Conservation (phyloP, 2,797 vertebrate species). For the Pempheris klunzingeri region DNA sequence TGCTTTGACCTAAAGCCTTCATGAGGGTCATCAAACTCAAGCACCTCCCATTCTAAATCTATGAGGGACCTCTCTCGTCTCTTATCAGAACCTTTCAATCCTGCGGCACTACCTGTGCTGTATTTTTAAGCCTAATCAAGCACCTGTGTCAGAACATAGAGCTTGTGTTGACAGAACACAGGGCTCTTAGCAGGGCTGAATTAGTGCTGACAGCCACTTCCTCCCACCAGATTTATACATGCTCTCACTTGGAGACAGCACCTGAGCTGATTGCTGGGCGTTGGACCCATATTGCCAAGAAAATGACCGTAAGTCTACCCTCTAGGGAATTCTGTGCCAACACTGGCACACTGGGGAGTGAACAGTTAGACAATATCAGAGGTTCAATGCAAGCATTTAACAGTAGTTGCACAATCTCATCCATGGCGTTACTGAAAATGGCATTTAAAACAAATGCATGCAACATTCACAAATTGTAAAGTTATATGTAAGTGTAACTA, state of each 20-base stretch:
- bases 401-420: neutral
- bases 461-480: slow-evolving; percentile 45
- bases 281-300: slow-evolving; percentile 50
- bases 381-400: slow-evolving; percentile 14
- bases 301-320: slow-evolving; percentile 38
- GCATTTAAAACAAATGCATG: slow-evolving; percentile 30
- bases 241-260: slow-evolving; percentile 66
- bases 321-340: slow-evolving; percentile 40
- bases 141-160: slow-evolving; percentile 74
- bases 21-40: slow-evolving; percentile 18
- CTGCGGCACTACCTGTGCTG: slow-evolving; percentile 48
- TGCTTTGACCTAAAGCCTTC: slow-evolving; percentile 27
- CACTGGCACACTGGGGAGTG: slow-evolving; percentile 10
- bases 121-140: slow-evolving; percentile 75
- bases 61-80: slow-evolving; percentile 31
- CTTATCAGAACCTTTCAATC: slow-evolving; percentile 46
- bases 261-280: slow-evolving; percentile 63
- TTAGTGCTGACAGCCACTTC: slow-evolving; percentile 80
- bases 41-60: slow-evolving; percentile 19
- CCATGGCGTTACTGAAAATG: neutral
- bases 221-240: slow-evolving; percentile 73
- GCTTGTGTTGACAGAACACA: slow-evolving; percentile 76
- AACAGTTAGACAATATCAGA: slow-evolving; percentile 5
- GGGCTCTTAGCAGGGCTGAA: slow-evolving; percentile 69
- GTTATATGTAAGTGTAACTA: slow-evolving; percentile 57